phyloP scores from a whole-genome alignment of 2,797 vertebrate species.

The Anabas testudineus region DNA sequence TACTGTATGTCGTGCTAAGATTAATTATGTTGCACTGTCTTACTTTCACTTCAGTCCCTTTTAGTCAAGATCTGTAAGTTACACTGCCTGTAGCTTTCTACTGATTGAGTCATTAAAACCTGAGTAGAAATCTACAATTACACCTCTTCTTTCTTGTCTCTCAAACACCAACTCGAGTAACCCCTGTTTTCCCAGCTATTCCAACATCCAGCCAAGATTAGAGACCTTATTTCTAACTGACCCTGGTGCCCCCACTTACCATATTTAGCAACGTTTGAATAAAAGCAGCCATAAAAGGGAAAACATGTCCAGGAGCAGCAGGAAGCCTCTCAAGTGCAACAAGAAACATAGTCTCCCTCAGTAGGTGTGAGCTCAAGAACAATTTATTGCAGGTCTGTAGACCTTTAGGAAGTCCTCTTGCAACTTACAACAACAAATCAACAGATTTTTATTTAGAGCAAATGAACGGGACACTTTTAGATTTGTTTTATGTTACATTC shows the following conservation, averaged over 20 bases:
- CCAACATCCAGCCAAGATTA: slow-evolving; percentile 5
- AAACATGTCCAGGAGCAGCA: slow-evolving; percentile 31
- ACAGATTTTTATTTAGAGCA: too few species aligned
- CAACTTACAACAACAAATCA: not conserved
- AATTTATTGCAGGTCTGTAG: too few species aligned
- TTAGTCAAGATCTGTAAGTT: not conserved
- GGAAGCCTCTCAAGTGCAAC: slow-evolving; percentile 25
- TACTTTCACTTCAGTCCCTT: not conserved
- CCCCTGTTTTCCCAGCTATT: slow-evolving; percentile 37
- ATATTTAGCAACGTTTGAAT: slow-evolving; percentile 61
- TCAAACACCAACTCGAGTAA: slow-evolving; percentile 31
- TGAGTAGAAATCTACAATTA: slow-evolving; percentile 49
- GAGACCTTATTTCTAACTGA: slow-evolving; percentile 36
- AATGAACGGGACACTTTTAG: too few species aligned
- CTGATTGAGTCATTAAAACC: slow-evolving; percentile 64
- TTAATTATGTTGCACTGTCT: not conserved
- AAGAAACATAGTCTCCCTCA: slow-evolving; percentile 27
- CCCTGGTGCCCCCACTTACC: slow-evolving; percentile 18
- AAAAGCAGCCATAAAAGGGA: slow-evolving; percentile 50
- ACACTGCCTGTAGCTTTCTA: slow-evolving; percentile 22
- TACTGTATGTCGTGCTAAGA: not conserved
- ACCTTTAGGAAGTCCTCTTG: too few species aligned
- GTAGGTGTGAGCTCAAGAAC: slow-evolving; percentile 16
- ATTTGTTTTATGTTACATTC: not conserved
- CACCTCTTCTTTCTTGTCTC: slow-evolving; percentile 7